A percentile compares a stretch with the other conserved stretches of the same genome.
Evolutionary conservation across 2,797 vertebrate genomes (phyloP).

Genomic region (Lutjanus argentimaculatus): DNA sequence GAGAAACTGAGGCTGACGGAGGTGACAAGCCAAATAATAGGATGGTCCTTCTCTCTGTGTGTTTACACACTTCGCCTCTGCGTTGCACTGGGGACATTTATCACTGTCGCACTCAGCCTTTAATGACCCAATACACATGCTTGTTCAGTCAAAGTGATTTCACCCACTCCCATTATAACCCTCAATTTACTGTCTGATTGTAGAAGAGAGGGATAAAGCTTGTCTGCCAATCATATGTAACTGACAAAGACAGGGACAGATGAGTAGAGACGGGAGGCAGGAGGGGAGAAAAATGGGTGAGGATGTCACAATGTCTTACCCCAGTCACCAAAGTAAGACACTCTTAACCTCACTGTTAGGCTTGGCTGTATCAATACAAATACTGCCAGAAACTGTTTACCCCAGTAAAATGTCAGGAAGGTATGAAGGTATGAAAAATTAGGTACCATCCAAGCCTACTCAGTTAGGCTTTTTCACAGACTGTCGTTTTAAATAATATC

Average conservation of each 20-base stretch:
- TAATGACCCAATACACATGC: slow-evolving; percentile 60
- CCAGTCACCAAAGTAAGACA: not conserved
- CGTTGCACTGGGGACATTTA: slow-evolving; percentile 56
- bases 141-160: slow-evolving; percentile 67
- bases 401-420: no score
- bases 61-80: slow-evolving; percentile 56
- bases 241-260: slow-evolving; percentile 33
- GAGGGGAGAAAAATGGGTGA: not conserved
- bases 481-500: not conserved
- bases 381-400: no score
- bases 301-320: not conserved
- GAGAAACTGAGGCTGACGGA: slow-evolving; percentile 28
- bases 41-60: slow-evolving; percentile 45
- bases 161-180: slow-evolving; percentile 50
- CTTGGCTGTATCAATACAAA: no score
- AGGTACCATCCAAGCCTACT: no score
- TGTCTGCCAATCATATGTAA: slow-evolving; percentile 38
- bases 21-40: slow-evolving; percentile 59
- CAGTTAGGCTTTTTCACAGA: not conserved
- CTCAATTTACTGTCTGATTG: slow-evolving; percentile 50
- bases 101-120: slow-evolving; percentile 55
- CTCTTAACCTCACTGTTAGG: not conserved
- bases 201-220: slow-evolving; percentile 25
- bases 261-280: not conserved
- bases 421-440: no score